Conservation (phyloP, 2,113 vertebrate genomes). For the Peromyscus polionotus region DNA sequence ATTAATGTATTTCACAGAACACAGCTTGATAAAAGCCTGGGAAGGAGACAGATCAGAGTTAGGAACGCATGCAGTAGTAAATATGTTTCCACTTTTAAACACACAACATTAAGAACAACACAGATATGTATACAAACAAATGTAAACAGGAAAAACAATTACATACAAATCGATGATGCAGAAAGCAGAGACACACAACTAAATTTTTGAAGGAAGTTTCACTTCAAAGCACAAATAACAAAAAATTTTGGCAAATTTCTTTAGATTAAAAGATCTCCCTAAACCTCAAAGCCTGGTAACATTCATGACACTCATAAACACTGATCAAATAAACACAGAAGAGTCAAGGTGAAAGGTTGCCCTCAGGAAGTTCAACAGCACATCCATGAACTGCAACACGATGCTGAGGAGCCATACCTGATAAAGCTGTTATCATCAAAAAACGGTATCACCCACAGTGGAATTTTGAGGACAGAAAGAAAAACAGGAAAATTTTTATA, state of each 20-base stretch:
- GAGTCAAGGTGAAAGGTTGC: background rate
- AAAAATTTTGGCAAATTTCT: background rate
- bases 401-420: conserved; percentile 54
- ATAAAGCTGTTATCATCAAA: conserved; percentile 62
- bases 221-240: conserved; percentile 1
- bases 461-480: conserved; percentile 61
- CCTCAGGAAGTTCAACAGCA: conserved; percentile 24
- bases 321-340: background rate
- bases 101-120: conserved; percentile 45
- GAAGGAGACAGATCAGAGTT: background rate
- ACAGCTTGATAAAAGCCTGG: conserved; percentile 37
- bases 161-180: conserved; percentile 11
- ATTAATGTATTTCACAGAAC: conserved; percentile 5
- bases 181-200: background rate
- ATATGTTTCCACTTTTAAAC: conserved; percentile 13
- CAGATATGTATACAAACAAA: background rate
- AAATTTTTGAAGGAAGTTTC: conserved; percentile 40
- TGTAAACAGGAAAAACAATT: conserved; percentile 42
- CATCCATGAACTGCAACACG: background rate
- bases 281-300: background rate
- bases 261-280: background rate
- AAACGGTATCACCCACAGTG: conserved; percentile 46
- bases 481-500: conserved; percentile 59
- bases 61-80: background rate
- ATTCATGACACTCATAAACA: background rate